phyloP scores from a whole-genome alignment of 2,113 vertebrate species.

The Triplophysa tibetana region DNA sequence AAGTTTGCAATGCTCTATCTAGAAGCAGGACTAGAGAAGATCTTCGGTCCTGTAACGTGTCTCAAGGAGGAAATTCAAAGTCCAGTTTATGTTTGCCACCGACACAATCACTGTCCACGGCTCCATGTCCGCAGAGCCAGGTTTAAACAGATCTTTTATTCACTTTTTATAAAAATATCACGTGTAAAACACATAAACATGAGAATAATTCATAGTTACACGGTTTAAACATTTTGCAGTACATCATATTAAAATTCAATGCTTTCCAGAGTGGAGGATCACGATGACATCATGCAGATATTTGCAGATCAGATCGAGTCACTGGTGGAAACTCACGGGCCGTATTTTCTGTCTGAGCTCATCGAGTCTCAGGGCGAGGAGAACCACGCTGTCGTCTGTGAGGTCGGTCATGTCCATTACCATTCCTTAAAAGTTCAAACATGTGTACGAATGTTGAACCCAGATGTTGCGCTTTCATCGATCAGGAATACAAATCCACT shows the following conservation, averaged over 20 bases:
- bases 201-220: not conserved
- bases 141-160: slow-evolving; percentile 62
- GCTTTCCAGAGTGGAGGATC: slow-evolving; percentile 83
- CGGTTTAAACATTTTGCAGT: not conserved
- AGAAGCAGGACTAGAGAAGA: slow-evolving; percentile 70
- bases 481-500: no score
- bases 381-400: slow-evolving; percentile 78
- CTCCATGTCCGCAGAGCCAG: slow-evolving; percentile 81
- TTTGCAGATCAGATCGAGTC: slow-evolving; percentile 68
- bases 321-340: slow-evolving; percentile 63
- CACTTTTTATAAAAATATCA: no score
- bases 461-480: no score
- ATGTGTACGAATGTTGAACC: no score
- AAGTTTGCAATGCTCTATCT: slow-evolving; percentile 7
- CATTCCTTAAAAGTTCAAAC: not conserved
- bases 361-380: slow-evolving; percentile 76
- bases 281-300: slow-evolving; percentile 79
- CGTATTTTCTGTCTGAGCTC: slow-evolving; percentile 78
- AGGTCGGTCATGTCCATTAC: slow-evolving; percentile 74
- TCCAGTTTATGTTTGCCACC: slow-evolving; percentile 70
- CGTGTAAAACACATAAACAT: not conserved
- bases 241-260: not conserved
- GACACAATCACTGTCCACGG: slow-evolving; percentile 71
- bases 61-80: slow-evolving; percentile 54
- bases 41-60: slow-evolving; percentile 75